phyloP scores from a whole-genome alignment of 2,797 vertebrate genomes.

The Pseudochirops corinnae region DNA sequence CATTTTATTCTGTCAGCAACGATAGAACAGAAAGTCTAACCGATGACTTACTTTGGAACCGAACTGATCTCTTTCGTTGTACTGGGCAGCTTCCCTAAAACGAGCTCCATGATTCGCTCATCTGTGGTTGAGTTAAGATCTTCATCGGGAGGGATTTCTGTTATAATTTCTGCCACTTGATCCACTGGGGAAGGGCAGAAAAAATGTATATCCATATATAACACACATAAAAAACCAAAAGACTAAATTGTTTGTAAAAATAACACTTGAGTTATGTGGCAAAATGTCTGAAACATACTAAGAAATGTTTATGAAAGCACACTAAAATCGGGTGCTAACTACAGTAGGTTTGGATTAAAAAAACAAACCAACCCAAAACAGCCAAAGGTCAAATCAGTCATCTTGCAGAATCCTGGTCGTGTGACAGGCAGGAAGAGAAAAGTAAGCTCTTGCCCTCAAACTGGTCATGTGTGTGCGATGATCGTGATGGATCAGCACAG shows the following conservation, averaged over 20 bases:
- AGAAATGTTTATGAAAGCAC: neutral
- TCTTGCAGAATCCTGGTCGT: neutral
- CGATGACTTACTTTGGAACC: conserved; percentile 84
- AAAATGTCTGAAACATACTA: neutral
- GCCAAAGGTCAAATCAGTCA: neutral
- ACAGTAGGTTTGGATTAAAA: neutral
- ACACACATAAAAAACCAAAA: neutral
- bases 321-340: neutral
- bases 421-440: neutral
- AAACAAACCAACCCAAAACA: neutral
- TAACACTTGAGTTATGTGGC: neutral
- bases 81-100: conserved; percentile 85
- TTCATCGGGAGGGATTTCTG: conserved; percentile 85
- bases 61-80: conserved; percentile 74
- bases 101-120: conserved; percentile 87
- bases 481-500: neutral
- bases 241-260: neutral
- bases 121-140: conserved; percentile 80
- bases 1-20: neutral
- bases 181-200: conserved; percentile 63
- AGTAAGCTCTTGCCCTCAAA: neutral
- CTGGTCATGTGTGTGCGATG: neutral
- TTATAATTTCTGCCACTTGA: conserved; percentile 82
- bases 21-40: fast-evolving
- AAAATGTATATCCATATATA: neutral